Base-by-base conservation (phyloP, 2,113 vertebrate genomes). In the Odocoileus hemionus region DNA sequence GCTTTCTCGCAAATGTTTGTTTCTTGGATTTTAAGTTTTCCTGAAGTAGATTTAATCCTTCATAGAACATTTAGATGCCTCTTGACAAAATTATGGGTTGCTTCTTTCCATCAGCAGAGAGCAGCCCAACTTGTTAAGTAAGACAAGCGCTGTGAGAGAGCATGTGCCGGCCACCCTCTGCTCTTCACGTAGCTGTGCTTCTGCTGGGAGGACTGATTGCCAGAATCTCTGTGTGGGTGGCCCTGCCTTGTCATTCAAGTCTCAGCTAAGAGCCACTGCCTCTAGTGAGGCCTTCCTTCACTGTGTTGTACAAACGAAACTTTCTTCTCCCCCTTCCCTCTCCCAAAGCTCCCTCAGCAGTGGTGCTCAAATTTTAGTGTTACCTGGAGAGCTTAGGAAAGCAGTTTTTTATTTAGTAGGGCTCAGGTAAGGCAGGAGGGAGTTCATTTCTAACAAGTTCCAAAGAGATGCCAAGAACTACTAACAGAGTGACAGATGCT, bases 21-120 rank as follows among this genome's bases (percentile, higher is more conserved):
- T 91, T 93, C 85, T 70, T 45, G 3, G n/a, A 60, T 95, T 61
- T 82, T 78, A 61, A 80, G 30, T 76, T 91, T 91, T 54, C 60
- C 45, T 93, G 82, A 94, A 83, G 64, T 47, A 74, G 33, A 60
- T 57, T n/a, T 86, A 94, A 57, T 74, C 17, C 11, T 87, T 60
- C 50, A 12, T 36, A 1, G 43, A 88, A 70, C 36, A 64, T 15
- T 91, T 61, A 55, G 76, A 57, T 58, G 19, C 43, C 23, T 11
- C 19, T 33, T 74, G 86, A 67, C 45, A 47, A 58, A 21, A 7
- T n/a, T 25, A 57, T 17, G 7, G 23, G 12, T 19, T 52, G 23
- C 45, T 79, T 28, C 15, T 43, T 57, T 80, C 19, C 16, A 19
- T 82, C 33, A 39, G 52, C 11, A 25, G 9, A 70, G 45, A 58